These are phyloP conservation scores for Muscicapa comitata DNA, from an alignment of 2,797 vertebrate species.

Conservation along the genomic window DNA sequence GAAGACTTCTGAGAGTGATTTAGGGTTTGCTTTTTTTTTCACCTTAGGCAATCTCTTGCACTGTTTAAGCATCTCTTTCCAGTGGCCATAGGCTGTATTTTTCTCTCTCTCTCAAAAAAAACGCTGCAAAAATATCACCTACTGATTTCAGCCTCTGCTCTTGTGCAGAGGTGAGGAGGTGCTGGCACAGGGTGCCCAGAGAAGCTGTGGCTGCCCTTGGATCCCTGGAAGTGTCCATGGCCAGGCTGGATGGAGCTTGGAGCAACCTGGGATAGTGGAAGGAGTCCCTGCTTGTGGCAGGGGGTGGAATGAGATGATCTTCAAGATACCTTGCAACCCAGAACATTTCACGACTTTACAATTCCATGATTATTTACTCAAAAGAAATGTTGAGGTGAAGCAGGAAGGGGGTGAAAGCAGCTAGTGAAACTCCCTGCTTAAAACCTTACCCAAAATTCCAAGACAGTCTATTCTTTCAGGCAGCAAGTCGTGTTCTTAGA, in stretches of 20 bases:
- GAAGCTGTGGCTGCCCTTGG: background rate
- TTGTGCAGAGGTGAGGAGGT: background rate
- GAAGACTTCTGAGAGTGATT: background rate
- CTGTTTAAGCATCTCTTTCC: background rate
- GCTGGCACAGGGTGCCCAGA: background rate
- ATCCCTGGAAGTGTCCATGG: background rate
- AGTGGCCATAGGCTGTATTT: background rate
- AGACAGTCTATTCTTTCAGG: background rate
- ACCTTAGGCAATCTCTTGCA: background rate
- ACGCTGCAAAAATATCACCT: background rate
- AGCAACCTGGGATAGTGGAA: background rate
- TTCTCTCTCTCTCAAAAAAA: background rate
- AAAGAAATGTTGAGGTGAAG: background rate
- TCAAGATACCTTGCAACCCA: background rate
- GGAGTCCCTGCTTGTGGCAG: background rate
- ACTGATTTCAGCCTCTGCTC: background rate
- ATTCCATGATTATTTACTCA: background rate
- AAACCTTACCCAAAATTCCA: background rate
- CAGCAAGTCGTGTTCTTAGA: background rate
- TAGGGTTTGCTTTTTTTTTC: background rate
- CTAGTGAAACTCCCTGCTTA: background rate
- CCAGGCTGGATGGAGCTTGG: accelerated
- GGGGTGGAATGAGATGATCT: background rate
- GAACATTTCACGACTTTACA: background rate
- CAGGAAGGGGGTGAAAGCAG: background rate